Conservation (phyloP, 1,140 invertebrate genomes). For the Apis mellifera region DNA sequence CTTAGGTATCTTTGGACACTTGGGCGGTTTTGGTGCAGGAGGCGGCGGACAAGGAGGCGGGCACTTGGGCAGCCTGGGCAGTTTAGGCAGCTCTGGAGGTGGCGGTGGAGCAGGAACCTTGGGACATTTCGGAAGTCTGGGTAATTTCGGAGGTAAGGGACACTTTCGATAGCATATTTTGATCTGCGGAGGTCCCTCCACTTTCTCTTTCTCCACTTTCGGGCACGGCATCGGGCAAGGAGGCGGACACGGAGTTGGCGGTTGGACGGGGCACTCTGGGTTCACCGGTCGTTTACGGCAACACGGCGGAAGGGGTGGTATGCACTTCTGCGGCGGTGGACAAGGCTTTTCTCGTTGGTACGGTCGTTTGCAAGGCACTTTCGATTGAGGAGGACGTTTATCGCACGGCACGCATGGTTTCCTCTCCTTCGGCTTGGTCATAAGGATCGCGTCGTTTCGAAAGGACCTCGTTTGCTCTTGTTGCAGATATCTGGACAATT, state of each 20-base stretch:
- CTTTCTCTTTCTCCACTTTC: background rate
- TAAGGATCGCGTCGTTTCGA: background rate
- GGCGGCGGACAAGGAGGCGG: background rate
- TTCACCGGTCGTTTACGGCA: slow-evolving; percentile 14
- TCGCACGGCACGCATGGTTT: background rate
- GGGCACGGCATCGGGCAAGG: slow-evolving; percentile 15
- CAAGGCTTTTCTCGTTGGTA: background rate
- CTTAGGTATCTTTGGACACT: background rate
- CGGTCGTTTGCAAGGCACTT: background rate
- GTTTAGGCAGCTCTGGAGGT: slow-evolving; percentile 19
- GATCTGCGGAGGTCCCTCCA: slow-evolving; percentile 18
- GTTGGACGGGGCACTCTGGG: background rate
- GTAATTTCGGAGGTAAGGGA: slow-evolving; percentile 48
- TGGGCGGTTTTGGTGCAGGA: background rate
- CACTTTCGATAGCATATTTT: slow-evolving; percentile 60
- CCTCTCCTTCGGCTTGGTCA: background rate
- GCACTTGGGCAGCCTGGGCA: slow-evolving; percentile 37
- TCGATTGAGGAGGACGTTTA: background rate
- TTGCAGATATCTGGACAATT: background rate
- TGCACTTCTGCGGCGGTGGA: slow-evolving; percentile 17
- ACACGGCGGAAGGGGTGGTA: background rate
- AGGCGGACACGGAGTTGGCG: slow-evolving; percentile 34
- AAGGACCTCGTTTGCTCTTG: slow-evolving; percentile 1
- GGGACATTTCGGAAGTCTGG: slow-evolving; percentile 44
- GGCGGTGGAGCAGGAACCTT: slow-evolving; percentile 25